Evolutionary conservation across 2,113 vertebrate species (phyloP), one percentile per base, ranked within the genome.

Genomic region (Rhodinocichla rosea): DNA sequence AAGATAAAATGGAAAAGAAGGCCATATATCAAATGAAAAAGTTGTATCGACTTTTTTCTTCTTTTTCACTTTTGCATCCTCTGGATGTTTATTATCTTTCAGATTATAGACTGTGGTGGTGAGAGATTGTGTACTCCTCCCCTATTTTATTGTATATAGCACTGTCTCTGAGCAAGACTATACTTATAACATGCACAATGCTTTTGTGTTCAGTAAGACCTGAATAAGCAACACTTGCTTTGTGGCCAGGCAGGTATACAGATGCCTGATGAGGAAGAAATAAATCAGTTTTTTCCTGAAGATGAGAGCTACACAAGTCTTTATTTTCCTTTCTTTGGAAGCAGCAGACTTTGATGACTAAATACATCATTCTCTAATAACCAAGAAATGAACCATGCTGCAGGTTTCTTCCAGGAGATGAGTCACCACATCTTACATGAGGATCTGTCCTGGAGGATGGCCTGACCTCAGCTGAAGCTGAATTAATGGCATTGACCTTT

Each of bases 401-500:
- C 47, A 75, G 33, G 6, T 71, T 89, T 91, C 57, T 93, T 69
- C 70, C 82, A 81, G 86, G 59, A 89, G 32, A 71, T 71, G 83
- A 94, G 39, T 77, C 89, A 87, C 45, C 52, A 26, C 23, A 78
- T 45, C 44, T 75, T 86, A 71, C 44, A 75, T 13, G 20, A 67
- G 15, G 35, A 56, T 77, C 69, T 84, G 28, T 87, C 80, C 57
- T 89, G 24, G 42, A 67, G 59, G 30, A 39, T 86, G 56, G 68
- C 69, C 83, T 64, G 56, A 93, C 83, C 55, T 50, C 80, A 79
- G 28, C 2, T 90, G 74, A 94, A 84, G 49, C 11, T 91, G 87
- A 94, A 91, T 76, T 91, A 88, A 91, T 84, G 24, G 12, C 64
- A 84, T 39, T 78, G 91, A 89, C 64, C 69, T 89, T 96, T 89